A percentile compares a stretch with the other conserved stretches of the same genome.
phyloP scores from a whole-genome alignment of 2,113 vertebrate species.

The Mormyrus iriodes region DNA sequence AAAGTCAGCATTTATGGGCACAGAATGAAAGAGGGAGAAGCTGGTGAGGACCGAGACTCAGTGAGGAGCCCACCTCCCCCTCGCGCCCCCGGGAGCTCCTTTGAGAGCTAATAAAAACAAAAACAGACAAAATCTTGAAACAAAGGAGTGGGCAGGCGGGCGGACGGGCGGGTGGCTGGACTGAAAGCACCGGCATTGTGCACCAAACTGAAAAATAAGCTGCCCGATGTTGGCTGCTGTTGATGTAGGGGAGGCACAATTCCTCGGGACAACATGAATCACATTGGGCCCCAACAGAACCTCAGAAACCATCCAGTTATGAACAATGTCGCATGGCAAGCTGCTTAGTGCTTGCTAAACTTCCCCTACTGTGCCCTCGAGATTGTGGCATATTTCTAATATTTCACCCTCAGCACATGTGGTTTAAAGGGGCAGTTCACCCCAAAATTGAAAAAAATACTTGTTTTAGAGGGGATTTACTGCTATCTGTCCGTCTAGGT shows the following conservation, averaged over 20 bases:
- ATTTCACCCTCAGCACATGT: background rate
- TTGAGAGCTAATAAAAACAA: slow-evolving; percentile 58
- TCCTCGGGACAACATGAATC: background rate
- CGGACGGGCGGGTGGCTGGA: slow-evolving; percentile 27
- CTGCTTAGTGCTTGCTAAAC: background rate
- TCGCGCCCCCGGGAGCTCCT: slow-evolving; percentile 38
- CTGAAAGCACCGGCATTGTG: slow-evolving; percentile 46
- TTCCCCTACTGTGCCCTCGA: no score
- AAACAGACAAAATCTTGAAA: slow-evolving; percentile 55
- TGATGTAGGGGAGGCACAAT: background rate
- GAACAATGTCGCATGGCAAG: background rate
- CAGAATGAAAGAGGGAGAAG: slow-evolving; percentile 19
- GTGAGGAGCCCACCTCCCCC: slow-evolving; percentile 30
- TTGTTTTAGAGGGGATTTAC: background rate
- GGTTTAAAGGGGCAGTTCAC: background rate
- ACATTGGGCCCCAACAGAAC: background rate
- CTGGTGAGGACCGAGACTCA: slow-evolving; percentile 25
- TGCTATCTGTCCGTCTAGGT: background rate
- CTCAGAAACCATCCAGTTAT: background rate
- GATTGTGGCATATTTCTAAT: background rate
- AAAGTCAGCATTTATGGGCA: slow-evolving; percentile 25
- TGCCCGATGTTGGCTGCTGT: slow-evolving; percentile 28
- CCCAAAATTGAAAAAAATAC: no score
- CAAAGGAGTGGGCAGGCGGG: slow-evolving; percentile 40
- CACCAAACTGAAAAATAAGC: slow-evolving; percentile 46